phyloP scores from a whole-genome alignment of 2,797 vertebrate species.

The Euthynnus affinis region DNA sequence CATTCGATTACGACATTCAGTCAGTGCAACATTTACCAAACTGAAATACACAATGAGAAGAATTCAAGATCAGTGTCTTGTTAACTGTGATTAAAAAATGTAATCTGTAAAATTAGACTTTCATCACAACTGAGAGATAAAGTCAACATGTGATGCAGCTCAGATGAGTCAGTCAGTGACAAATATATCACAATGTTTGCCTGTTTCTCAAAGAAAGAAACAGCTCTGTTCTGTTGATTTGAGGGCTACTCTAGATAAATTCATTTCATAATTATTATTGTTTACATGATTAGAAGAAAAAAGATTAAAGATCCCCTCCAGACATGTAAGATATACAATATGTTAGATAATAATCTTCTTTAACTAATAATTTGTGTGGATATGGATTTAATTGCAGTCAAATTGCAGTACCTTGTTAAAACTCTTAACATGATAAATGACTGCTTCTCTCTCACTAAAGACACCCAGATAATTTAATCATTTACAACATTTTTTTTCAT shows the following conservation, averaged over 20 bases:
- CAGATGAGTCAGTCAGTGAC: background rate
- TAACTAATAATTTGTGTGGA: too few species aligned
- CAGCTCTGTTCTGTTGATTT: background rate
- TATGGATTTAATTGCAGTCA: too few species aligned
- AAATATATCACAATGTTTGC: background rate
- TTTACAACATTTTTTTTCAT: too few species aligned
- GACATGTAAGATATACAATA: too few species aligned
- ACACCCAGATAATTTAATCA: too few species aligned
- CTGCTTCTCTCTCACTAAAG: too few species aligned
- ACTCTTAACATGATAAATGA: too few species aligned
- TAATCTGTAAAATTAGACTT: slow-evolving; percentile 3
- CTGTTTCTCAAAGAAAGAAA: background rate
- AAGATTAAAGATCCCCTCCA: too few species aligned
- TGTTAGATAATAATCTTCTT: too few species aligned
- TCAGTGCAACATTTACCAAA: background rate
- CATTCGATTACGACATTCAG: background rate
- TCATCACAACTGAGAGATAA: background rate
- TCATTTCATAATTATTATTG: background rate
- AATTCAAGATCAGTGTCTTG: slow-evolving; percentile 18
- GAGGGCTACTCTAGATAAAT: background rate
- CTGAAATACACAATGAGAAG: background rate
- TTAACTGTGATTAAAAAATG: slow-evolving; percentile 6
- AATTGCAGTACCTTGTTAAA: too few species aligned
- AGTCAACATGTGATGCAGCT: background rate
- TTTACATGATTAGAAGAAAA: background rate